Percentiles rank a stretch among this genome's conserved stretches.
Evolutionary conservation across 2,888 invertebrate species (phyloP).

Genomic region (Lasioglossum lativentre): DNA sequence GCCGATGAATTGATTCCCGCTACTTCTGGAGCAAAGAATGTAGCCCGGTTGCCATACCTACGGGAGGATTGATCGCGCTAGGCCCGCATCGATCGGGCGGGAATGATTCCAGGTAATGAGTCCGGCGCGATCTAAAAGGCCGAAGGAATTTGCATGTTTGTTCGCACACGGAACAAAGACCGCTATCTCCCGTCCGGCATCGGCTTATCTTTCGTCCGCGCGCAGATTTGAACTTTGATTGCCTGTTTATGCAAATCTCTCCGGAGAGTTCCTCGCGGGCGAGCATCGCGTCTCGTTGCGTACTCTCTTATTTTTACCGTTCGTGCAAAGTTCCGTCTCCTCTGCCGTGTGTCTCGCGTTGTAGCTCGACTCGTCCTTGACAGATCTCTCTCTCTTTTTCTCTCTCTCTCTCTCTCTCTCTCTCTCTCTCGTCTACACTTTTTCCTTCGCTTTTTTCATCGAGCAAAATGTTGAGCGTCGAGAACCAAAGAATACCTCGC

Average conservation of each 20-base stretch:
- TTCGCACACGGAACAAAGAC: constrained; percentile 41
- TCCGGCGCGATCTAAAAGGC: constrained; percentile 30
- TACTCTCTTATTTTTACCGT: constrained; percentile 25
- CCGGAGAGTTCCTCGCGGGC: constrained; percentile 1
- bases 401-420: neutral
- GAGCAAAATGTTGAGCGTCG: neutral
- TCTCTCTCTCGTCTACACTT: neutral
- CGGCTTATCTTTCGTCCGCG: constrained; percentile 33
- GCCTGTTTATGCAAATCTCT: constrained; percentile 41
- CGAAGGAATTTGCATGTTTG: constrained; percentile 46
- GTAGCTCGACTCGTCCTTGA: constrained; percentile 4
- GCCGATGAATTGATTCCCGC: neutral
- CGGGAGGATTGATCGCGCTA: neutral
- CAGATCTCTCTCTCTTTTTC: neutral
- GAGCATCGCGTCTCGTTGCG: neutral
- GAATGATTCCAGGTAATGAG: constrained; percentile 32
- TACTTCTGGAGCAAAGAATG: neutral
- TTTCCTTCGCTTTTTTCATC: neutral
- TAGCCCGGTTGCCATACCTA: neutral
- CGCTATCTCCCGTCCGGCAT: constrained; percentile 43
- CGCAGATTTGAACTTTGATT: constrained; percentile 43
- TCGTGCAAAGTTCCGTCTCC: constrained; percentile 19
- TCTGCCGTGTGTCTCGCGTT: neutral
- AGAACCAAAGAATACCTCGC: neutral
- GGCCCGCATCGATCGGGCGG: constrained; percentile 26